phyloP scores from a whole-genome alignment of 2,113 vertebrate species.

The Holacanthus passer region DNA sequence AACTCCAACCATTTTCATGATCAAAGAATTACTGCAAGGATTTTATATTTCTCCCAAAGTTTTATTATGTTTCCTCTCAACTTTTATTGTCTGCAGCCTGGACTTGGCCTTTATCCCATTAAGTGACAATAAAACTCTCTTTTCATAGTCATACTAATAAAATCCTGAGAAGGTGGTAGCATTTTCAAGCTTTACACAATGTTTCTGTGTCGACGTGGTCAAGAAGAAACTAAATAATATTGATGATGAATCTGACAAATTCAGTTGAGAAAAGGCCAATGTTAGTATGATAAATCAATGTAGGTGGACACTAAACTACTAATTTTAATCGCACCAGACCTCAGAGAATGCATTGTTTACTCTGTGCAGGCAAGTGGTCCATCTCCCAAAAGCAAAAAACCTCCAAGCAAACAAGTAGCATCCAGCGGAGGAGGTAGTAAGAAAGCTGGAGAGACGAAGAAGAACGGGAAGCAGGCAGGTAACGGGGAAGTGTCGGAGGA shows the following conservation, averaged over 20 bases:
- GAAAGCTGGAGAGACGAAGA: constrained; percentile 90
- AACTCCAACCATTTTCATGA: neutral
- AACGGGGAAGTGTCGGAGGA: constrained; percentile 90
- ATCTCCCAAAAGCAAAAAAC: constrained; percentile 93
- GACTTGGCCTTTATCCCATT: constrained; percentile 24
- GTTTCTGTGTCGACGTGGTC: constrained; percentile 21
- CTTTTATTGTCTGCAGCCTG: constrained; percentile 27
- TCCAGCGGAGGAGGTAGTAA: constrained; percentile 76
- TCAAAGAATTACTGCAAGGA: neutral
- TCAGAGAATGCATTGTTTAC: constrained; percentile 34
- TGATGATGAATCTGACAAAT: constrained; percentile 12
- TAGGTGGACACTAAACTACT: neutral
- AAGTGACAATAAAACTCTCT: constrained; percentile 32
- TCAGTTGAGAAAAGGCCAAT: neutral
- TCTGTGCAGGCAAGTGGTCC: constrained; percentile 93
- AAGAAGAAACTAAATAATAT: neutral
- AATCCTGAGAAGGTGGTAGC: constrained; percentile 2
- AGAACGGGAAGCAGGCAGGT: constrained; percentile 88
- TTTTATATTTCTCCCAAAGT: constrained; percentile 4
- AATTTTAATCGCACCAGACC: neutral
- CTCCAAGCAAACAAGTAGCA: constrained; percentile 83
- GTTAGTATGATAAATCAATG: neutral
- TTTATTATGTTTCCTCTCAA: constrained; percentile 27
- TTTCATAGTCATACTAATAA: constrained; percentile 20
- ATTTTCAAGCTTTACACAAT: constrained; percentile 12